Evolutionary conservation across 2,797 vertebrate species (phyloP).

Genomic region (Xiphophorus birchmanni): DNA sequence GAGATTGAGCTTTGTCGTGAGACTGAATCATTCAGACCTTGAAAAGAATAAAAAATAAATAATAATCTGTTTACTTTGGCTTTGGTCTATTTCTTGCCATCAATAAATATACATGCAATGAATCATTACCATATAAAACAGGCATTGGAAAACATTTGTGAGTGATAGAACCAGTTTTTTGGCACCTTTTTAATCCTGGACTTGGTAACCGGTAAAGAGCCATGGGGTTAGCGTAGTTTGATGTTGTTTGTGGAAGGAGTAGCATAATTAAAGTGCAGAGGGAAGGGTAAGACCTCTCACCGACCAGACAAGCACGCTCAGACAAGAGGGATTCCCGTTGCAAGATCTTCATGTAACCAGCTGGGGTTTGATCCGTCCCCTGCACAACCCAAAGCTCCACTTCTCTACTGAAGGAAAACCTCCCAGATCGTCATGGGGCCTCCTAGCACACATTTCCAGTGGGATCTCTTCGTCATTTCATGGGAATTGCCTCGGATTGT

Average conservation of each 20-base stretch:
- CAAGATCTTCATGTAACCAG: neutral
- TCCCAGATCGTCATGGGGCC: neutral
- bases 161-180: conserved; percentile 8
- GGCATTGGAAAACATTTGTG: neutral
- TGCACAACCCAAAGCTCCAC: neutral
- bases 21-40: conserved; percentile 37
- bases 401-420: neutral
- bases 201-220: conserved; percentile 5
- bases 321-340: neutral
- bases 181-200: conserved; percentile 12
- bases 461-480: neutral
- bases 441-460: neutral
- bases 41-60: neutral
- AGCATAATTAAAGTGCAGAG: neutral
- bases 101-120: neutral
- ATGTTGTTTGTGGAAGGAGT: neutral
- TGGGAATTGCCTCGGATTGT: neutral
- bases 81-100: conserved; percentile 1
- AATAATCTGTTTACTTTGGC: conserved; percentile 5
- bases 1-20: conserved; percentile 31
- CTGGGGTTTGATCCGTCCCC: neutral
- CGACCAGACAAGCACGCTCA: neutral
- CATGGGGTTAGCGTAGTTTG: neutral
- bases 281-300: neutral
- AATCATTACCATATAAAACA: conserved; percentile 4